Evolutionary conservation across 2,797 vertebrate genomes (phyloP).

Genomic region (Propithecus perrieri): DNA sequence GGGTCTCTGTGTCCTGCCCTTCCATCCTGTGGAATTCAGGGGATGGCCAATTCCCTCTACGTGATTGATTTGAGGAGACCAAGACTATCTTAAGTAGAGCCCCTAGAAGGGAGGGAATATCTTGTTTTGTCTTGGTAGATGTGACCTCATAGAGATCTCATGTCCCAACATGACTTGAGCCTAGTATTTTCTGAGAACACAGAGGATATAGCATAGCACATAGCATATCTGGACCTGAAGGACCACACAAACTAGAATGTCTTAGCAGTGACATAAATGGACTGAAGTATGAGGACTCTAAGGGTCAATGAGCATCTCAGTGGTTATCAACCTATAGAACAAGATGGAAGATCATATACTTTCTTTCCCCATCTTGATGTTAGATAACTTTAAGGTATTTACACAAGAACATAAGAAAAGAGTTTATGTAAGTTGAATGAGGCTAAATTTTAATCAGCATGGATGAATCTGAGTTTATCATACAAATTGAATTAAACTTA

Average conservation of each 20-base stretch:
- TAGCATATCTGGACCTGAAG: background rate
- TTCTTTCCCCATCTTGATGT: background rate
- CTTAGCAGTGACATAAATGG: background rate
- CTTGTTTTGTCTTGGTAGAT: background rate
- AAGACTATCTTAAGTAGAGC: background rate
- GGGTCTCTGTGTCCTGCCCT: background rate
- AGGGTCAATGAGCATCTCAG: background rate
- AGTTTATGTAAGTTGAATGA: background rate
- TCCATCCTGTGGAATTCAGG: background rate
- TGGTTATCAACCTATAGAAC: background rate
- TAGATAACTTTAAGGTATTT: background rate
- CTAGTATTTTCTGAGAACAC: background rate
- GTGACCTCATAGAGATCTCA: background rate
- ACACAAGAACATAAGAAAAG: background rate
- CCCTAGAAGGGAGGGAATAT: background rate
- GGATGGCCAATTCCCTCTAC: accelerated
- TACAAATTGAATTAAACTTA: background rate
- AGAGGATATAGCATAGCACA: background rate
- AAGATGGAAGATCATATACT: background rate
- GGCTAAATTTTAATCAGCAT: background rate
- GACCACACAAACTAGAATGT: background rate
- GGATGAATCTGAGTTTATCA: background rate
- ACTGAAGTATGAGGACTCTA: background rate
- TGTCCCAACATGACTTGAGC: background rate
- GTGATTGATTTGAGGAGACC: background rate